Percentiles rank a stretch among this genome's conserved stretches.
phyloP scores from a whole-genome alignment of 1,140 invertebrate species.

The Babylonia areolata region DNA sequence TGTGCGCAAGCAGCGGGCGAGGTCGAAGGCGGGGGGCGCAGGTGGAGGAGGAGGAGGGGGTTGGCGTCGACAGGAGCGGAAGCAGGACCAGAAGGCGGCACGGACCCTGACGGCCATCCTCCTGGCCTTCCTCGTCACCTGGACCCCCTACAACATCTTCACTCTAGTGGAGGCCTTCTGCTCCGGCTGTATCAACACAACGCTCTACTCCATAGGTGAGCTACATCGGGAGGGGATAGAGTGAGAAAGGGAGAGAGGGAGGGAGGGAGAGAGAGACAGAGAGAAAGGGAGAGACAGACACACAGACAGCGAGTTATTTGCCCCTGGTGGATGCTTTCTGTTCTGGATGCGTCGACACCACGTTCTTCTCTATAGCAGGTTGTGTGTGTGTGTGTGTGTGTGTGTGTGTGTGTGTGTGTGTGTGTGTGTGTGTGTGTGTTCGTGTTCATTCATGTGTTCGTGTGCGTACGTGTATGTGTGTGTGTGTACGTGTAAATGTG shows the following conservation, averaged over 20 bases:
- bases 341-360: neutral
- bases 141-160: constrained; percentile 98
- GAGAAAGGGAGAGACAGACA: too few species aligned
- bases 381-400: constrained; percentile 11
- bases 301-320: too few species aligned
- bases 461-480: neutral
- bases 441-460: neutral
- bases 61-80: constrained; percentile 93
- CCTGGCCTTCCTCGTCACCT: constrained; percentile 98
- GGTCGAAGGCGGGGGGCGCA: constrained; percentile 54
- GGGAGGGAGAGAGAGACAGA: too few species aligned
- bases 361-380: too few species aligned
- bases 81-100: constrained; percentile 98
- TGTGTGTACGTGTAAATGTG: neutral
- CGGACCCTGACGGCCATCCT: constrained; percentile 98
- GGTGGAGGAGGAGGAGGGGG: too few species aligned
- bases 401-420: constrained; percentile 11
- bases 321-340: too few species aligned
- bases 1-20: constrained; percentile 57
- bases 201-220: constrained; percentile 65
- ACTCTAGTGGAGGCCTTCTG: constrained; percentile 77
- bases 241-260: too few species aligned
- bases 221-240: neutral
- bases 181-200: constrained; percentile 60
- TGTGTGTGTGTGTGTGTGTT: neutral